These are phyloP conservation scores for Eupsittula cactorum DNA, from an alignment of 2,113 vertebrate genomes.

Conservation along the genomic window DNA sequence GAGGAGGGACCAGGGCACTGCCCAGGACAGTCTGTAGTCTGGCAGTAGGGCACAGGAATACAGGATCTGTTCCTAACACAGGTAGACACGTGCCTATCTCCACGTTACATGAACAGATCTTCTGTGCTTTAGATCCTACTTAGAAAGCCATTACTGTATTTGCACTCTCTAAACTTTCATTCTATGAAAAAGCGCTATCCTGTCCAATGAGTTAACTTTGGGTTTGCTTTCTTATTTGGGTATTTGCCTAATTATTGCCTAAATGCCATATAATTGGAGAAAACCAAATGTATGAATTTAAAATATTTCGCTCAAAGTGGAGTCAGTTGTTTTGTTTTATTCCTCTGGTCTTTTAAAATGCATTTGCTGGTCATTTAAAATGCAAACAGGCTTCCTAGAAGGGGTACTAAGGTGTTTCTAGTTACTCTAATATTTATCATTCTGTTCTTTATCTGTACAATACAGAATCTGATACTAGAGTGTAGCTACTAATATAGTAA, in stretches of 20 bases:
- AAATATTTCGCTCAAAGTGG: background rate
- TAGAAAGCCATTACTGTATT: background rate
- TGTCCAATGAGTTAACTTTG: background rate
- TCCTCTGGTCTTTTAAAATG: background rate
- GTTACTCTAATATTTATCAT: background rate
- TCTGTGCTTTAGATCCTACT: background rate
- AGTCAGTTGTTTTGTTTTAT: background rate
- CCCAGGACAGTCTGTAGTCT: background rate
- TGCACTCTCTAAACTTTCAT: background rate
- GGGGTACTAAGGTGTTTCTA: background rate
- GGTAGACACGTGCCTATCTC: rapidly evolving
- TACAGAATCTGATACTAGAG: background rate
- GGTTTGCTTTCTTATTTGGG: background rate
- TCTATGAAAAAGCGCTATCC: background rate
- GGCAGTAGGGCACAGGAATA: background rate
- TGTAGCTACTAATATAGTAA: background rate
- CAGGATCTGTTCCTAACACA: background rate
- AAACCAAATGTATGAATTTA: background rate
- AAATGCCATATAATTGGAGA: background rate
- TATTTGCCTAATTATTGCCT: background rate
- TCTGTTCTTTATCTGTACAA: background rate
- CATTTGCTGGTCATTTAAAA: background rate
- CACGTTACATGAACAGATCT: background rate
- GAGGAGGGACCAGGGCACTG: background rate
- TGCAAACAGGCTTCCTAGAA: background rate